These are phyloP conservation scores for Cantharis lateralis DNA, from an alignment of 2,888 invertebrate genomes.

Conservation along the genomic window DNA sequence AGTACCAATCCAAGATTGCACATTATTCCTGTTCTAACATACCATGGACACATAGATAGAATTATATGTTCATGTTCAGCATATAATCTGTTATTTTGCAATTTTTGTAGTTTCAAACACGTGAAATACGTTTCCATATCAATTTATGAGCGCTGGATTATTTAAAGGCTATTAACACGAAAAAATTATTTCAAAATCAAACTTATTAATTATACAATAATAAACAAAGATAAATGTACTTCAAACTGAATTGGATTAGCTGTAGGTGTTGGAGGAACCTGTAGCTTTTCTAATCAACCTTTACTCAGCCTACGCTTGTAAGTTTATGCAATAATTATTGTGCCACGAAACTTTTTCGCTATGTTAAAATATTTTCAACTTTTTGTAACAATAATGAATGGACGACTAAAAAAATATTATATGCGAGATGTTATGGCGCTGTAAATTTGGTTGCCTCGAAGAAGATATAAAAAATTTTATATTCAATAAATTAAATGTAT, in stretches of 20 bases:
- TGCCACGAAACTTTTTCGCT: background rate
- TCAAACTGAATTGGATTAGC: constrained; percentile 35
- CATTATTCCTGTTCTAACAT: too few relatives aligned
- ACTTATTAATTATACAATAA: background rate
- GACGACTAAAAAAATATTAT: background rate
- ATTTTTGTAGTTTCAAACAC: background rate
- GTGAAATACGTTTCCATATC: background rate
- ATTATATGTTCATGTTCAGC: too few relatives aligned
- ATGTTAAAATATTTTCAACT: background rate
- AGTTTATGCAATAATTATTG: constrained; percentile 37
- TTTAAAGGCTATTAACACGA: background rate
- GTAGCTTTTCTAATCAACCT: constrained; percentile 42
- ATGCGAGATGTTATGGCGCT: too few relatives aligned
- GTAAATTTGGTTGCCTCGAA: background rate
- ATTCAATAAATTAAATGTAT: background rate
- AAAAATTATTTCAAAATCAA: background rate
- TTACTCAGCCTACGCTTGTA: constrained; percentile 34
- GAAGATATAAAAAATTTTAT: background rate
- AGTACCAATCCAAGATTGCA: too few relatives aligned
- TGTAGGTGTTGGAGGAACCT: constrained; percentile 41
- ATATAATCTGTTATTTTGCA: background rate
- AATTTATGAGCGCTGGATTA: background rate
- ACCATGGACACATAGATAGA: too few relatives aligned
- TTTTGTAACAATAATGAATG: background rate
- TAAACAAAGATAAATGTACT: background rate